These are phyloP conservation scores for Sarcophaga subvicina DNA, from an alignment of 2,888 invertebrate species.

Conservation along the genomic window DNA sequence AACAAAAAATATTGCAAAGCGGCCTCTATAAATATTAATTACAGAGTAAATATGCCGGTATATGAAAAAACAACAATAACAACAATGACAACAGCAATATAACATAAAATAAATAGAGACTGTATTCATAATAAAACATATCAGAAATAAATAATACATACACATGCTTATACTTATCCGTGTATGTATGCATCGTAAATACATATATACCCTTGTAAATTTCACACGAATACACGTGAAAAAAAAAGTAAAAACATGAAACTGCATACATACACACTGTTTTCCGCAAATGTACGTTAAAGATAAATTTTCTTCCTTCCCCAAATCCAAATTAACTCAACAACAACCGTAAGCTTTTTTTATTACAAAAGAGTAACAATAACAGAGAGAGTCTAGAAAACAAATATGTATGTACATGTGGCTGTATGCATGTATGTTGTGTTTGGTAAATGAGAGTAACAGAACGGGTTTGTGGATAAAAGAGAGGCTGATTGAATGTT, in stretches of 20 bases:
- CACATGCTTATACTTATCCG: neutral
- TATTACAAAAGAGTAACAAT: conserved; percentile 35
- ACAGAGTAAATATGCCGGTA: conserved; percentile 63
- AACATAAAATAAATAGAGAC: conserved; percentile 13
- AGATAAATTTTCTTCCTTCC: neutral
- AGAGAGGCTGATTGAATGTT: neutral
- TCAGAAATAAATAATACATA: conserved; percentile 9
- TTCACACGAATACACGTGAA: neutral
- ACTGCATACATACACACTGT: conserved; percentile 13
- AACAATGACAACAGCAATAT: conserved; percentile 23
- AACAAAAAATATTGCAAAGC: conserved; percentile 49
- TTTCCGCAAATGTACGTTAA: conserved; percentile 64
- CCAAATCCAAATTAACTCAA: neutral
- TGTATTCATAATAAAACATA: conserved; percentile 27
- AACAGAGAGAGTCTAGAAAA: conserved; percentile 47
- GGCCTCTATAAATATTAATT: conserved; percentile 60
- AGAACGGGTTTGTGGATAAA: neutral
- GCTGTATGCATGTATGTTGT: no score
- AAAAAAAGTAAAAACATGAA: neutral
- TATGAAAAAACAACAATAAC: conserved; percentile 53
- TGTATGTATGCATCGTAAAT: neutral
- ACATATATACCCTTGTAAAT: neutral
- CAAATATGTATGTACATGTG: no score
- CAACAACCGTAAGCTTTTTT: neutral
- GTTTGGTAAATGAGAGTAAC: neutral